phyloP scores from a whole-genome alignment of 2,113 vertebrate genomes.

The Pitta sordida region DNA sequence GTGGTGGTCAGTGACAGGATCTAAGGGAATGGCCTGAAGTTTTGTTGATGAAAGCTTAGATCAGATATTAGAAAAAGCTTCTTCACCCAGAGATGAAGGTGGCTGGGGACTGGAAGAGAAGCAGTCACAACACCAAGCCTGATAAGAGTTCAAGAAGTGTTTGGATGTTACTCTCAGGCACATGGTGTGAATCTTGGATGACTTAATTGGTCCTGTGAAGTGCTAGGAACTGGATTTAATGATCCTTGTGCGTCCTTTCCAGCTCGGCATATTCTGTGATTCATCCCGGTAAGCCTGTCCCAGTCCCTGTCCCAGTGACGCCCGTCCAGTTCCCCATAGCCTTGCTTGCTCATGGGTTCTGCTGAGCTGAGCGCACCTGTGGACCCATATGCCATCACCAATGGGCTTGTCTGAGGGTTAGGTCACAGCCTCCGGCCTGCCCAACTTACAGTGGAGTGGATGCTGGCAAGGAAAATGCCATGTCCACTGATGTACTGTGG shows the following conservation, averaged over 20 bases:
- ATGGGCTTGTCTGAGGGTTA: rapidly evolving
- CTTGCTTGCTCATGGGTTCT: not conserved
- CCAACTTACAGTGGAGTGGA: rapidly evolving
- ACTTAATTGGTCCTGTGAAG: not conserved
- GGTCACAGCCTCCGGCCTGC: not conserved
- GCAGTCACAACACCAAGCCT: not conserved
- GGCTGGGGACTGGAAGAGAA: not conserved
- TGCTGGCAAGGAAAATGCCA: rapidly evolving
- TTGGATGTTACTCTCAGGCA: not conserved
- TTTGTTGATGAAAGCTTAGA: not conserved
- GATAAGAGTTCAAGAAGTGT: not conserved
- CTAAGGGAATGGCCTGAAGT: not conserved
- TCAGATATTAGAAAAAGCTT: not conserved
- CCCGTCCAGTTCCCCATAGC: not conserved
- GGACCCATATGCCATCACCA: rapidly evolving
- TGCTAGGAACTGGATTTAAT: not conserved
- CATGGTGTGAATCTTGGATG: not conserved
- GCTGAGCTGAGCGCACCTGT: rapidly evolving
- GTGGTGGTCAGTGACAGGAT: not conserved
- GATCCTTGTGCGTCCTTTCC: not conserved
- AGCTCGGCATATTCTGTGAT: not conserved
- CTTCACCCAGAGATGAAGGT: not conserved
- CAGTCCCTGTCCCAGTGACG: not conserved
- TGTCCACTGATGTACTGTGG: not conserved
- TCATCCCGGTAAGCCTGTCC: not conserved